Conservation (phyloP, 1,140 invertebrate species). For the Drosophila chauvacae region DNA sequence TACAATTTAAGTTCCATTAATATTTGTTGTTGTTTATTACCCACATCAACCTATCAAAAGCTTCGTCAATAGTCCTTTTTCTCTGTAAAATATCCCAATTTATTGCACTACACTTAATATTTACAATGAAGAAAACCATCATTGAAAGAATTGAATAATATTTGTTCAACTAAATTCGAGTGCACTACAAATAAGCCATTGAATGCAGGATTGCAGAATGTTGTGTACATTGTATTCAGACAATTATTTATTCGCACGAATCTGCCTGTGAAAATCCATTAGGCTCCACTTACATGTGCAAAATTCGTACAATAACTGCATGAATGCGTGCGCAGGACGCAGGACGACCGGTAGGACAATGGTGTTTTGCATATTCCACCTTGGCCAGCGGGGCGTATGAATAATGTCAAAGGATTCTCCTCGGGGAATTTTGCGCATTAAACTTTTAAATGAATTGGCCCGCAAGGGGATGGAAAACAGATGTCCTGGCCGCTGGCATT, state of each 20-base stretch:
- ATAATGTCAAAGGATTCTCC: constrained; percentile 19
- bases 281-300: constrained; percentile 9
- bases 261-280: constrained; percentile 5
- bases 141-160: constrained; percentile 5
- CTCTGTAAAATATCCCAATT: not conserved
- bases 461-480: constrained; percentile 16
- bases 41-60: too few species aligned
- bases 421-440: constrained; percentile 13
- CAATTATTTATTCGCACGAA: constrained; percentile 18
- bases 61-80: not conserved
- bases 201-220: not conserved
- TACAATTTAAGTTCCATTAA: not conserved
- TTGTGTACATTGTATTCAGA: constrained; percentile 8
- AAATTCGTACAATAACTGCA: constrained; percentile 6
- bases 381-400: constrained; percentile 21
- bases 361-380: constrained; percentile 14
- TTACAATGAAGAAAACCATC: constrained; percentile 6
- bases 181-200: constrained; percentile 1
- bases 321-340: constrained; percentile 5
- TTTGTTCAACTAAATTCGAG: constrained; percentile 12
- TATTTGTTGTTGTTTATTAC: too few species aligned
- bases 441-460: constrained; percentile 25
- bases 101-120: constrained; percentile 2
- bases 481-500: constrained; percentile 16
- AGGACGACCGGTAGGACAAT: constrained; percentile 2